A percentile compares a stretch with the other conserved stretches of the same genome.
Evolutionary conservation across 2,113 vertebrate genomes (phyloP).

Genomic region (Ceratotherium simum): DNA sequence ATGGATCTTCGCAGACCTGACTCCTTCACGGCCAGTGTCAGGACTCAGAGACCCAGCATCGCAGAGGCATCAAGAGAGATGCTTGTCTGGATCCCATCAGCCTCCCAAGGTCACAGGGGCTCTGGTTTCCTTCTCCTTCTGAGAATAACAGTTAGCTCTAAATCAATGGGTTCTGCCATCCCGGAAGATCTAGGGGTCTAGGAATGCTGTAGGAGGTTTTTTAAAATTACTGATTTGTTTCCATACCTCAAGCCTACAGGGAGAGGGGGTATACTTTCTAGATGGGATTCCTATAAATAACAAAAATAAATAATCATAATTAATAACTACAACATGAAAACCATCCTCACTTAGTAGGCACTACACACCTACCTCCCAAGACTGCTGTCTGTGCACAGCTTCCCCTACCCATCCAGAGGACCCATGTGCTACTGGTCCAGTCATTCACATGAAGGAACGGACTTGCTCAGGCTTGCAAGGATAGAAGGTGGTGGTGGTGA

Average conservation of each 20-base stretch:
- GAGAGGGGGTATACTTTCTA: not conserved
- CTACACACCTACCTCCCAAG: fast-evolving
- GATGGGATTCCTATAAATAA: fast-evolving
- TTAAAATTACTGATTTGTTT: not conserved
- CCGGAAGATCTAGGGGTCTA: fast-evolving
- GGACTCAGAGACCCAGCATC: fast-evolving
- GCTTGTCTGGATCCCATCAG: fast-evolving
- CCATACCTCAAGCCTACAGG: fast-evolving
- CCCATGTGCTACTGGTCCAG: fast-evolving
- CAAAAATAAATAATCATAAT: fast-evolving
- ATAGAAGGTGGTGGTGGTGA: fast-evolving
- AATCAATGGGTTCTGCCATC: fast-evolving
- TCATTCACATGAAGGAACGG: fast-evolving
- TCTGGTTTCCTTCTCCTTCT: too few relatives aligned
- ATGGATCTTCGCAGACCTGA: fast-evolving
- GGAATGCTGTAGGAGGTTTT: fast-evolving
- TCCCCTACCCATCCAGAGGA: fast-evolving
- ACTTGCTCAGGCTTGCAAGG: not conserved
- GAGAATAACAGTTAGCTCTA: fast-evolving
- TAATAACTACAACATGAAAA: fast-evolving
- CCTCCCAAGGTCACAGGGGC: fast-evolving
- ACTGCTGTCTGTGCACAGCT: fast-evolving
- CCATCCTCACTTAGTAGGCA: fast-evolving
- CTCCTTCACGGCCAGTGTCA: fast-evolving
- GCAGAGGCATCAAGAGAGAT: fast-evolving